Base-by-base conservation (phyloP, 64 coral and sea anemone genomes). In the Actinia tenebrosa region DNA sequence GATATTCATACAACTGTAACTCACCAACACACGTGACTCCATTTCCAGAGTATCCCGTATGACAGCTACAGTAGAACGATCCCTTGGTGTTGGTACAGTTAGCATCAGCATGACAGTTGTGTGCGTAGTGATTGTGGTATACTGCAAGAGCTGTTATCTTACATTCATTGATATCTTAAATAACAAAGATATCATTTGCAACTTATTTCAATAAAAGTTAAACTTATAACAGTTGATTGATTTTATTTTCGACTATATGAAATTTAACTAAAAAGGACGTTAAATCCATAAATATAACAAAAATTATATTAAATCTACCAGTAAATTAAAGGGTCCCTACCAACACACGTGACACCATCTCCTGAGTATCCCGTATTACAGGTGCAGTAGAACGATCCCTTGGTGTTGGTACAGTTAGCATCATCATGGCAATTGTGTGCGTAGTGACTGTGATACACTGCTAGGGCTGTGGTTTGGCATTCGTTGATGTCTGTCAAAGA, bases 361-460 rank as follows among this genome's bases (percentile, higher is more conserved):
- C 89, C 89, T n/a, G 82, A 90, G 83, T 86, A 91, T 22, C 89
- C 89, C 43, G 22, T 81, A 86, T 91, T 75, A 62, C 89, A 91
- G 42, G 84, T 91, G 16, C 89, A 91, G 46, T 86, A 80, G 58
- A 91, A 91, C 14, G 89, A 91, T 77, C 89, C 89, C 25, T 86
- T 86, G 30, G 89, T 91, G 75, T 91, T 91, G 19, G 89, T 86
- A 61, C 89, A 91, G 77, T 91, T 91, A 14, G 83, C 89, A 50
- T 85, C 89, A 59, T 13, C 25, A 56, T 78, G 83, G n/a, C 85
- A 92, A 62, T 83, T 87, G 42, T 87, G 86, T 15, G 63, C 79
- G 10, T 87, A 82, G 44, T 26, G 22, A 30, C 44, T 22, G 85
- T 86, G 85, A 0, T 86, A 68, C 45, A 62, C 9, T 18, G 85